phyloP scores from a whole-genome alignment of 92 coral and sea anemone species.

The Porites lobata region DNA sequence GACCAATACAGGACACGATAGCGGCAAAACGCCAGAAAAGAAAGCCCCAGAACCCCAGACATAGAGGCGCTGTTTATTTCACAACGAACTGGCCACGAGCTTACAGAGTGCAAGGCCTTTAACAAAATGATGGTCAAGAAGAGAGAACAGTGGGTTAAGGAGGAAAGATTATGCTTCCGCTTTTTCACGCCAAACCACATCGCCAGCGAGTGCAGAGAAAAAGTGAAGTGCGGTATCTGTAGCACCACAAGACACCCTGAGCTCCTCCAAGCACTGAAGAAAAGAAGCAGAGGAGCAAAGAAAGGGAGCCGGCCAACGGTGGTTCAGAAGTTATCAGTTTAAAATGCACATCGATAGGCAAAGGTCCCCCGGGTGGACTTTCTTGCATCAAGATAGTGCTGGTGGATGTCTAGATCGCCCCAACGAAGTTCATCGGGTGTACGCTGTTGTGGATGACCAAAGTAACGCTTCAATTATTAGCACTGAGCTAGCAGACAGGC shows the following conservation, averaged over 20 bases:
- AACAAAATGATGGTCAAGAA: too few species aligned
- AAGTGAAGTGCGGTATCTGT: constrained; percentile 36
- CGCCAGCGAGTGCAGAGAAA: constrained; percentile 45
- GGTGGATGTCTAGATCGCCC: constrained; percentile 60
- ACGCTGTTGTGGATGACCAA: constrained; percentile 66
- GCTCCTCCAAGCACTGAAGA: constrained; percentile 1
- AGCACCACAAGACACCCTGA: constrained; percentile 45
- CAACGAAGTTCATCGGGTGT: constrained; percentile 37
- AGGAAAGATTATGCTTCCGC: constrained; percentile 55
- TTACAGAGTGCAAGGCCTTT: too few species aligned
- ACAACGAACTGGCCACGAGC: too few species aligned
- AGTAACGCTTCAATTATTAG: constrained; percentile 67
- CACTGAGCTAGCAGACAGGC: constrained; percentile 50
- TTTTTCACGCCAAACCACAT: constrained; percentile 35
- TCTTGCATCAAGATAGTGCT: constrained; percentile 65
- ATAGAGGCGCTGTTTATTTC: too few species aligned
- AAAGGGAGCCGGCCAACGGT: constrained; percentile 14
- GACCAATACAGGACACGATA: too few species aligned
- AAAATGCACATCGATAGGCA: constrained; percentile 43
- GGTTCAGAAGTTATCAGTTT: not conserved
- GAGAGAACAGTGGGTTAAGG: not conserved
- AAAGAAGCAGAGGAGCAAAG: constrained; percentile 24
- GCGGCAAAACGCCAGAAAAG: too few species aligned
- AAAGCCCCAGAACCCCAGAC: too few species aligned
- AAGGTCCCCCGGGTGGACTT: constrained; percentile 18